A percentile compares a stretch with the other conserved stretches of the same genome.
Conservation (phyloP, 2,797 vertebrate species). For the Cossypha dichroa region DNA sequence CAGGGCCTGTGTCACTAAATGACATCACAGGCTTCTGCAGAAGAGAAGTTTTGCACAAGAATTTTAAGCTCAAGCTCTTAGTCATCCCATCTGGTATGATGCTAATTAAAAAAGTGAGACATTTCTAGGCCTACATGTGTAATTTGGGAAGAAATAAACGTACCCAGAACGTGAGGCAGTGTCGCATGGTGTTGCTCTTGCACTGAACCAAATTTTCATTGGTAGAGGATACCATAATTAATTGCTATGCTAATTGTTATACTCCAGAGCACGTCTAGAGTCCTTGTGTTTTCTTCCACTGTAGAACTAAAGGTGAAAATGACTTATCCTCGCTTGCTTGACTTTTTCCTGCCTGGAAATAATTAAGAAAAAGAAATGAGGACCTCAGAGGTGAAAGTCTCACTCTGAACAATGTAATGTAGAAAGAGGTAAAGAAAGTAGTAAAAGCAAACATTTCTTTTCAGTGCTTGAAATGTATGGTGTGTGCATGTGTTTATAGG, state of each 20-base stretch:
- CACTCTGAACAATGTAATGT: neutral
- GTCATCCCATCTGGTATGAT: slow-evolving; percentile 49
- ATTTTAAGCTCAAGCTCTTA: slow-evolving; percentile 16
- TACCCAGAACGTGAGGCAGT: neutral
- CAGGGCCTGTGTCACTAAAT: neutral
- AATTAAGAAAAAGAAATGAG: neutral
- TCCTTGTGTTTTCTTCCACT: neutral
- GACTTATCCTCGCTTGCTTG: neutral
- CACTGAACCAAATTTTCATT: neutral
- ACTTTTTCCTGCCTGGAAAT: neutral
- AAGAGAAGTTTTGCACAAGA: neutral
- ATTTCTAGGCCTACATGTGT: neutral
- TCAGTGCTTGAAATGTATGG: neutral
- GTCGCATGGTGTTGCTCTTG: slow-evolving; percentile 45
- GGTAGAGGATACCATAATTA: neutral
- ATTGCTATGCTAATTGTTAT: slow-evolving; percentile 8
- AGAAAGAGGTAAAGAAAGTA: neutral
- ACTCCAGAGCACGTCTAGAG: neutral
- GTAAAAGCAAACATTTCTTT: neutral
- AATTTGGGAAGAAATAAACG: neutral
- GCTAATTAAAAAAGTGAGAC: slow-evolving; percentile 45
- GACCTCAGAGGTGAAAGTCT: neutral
- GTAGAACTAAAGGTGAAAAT: slow-evolving; percentile 1
- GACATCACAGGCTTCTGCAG: neutral
- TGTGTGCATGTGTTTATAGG: neutral